Percentiles rank a stretch among this genome's conserved stretches.
Conservation (phyloP, 2,888 invertebrate species). For the Sclerodermus sp. region DNA sequence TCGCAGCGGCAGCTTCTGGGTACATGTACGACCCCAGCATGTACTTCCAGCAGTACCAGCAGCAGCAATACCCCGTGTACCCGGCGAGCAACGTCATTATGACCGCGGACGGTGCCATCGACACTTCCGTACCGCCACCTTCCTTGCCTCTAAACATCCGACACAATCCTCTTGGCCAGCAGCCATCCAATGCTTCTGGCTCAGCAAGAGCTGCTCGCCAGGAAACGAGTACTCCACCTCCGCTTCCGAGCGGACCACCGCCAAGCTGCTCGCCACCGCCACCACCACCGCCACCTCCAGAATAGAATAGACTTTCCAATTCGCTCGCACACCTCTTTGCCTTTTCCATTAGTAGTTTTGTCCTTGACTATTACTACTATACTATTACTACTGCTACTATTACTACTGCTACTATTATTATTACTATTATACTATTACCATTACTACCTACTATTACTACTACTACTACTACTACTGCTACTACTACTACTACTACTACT, state of each 20-base stretch:
- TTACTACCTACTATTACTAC: too few species aligned
- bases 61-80: slow-evolving; percentile 39
- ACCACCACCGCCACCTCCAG: slow-evolving; percentile 59
- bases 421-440: too few species aligned
- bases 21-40: slow-evolving; percentile 44
- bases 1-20: slow-evolving; percentile 16
- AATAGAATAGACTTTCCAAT: slow-evolving; percentile 34
- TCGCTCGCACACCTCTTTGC: slow-evolving; percentile 1
- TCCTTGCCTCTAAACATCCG: slow-evolving; percentile 25
- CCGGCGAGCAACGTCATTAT: slow-evolving; percentile 43
- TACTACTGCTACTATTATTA: too few species aligned
- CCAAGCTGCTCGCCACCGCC: slow-evolving; percentile 68
- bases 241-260: slow-evolving; percentile 64
- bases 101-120: slow-evolving; percentile 47
- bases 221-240: slow-evolving; percentile 54
- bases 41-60: slow-evolving; percentile 44
- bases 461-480: too few species aligned
- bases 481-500: too few species aligned
- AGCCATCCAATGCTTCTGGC: slow-evolving; percentile 5
- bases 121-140: slow-evolving; percentile 52
- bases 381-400: too few species aligned
- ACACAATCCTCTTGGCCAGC: slow-evolving; percentile 11
- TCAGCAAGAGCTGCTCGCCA: slow-evolving; percentile 18
- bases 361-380: too few species aligned
- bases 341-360: too few species aligned